phyloP scores from a whole-genome alignment of 2,888 invertebrate genomes.

The Trachelus stipa region DNA sequence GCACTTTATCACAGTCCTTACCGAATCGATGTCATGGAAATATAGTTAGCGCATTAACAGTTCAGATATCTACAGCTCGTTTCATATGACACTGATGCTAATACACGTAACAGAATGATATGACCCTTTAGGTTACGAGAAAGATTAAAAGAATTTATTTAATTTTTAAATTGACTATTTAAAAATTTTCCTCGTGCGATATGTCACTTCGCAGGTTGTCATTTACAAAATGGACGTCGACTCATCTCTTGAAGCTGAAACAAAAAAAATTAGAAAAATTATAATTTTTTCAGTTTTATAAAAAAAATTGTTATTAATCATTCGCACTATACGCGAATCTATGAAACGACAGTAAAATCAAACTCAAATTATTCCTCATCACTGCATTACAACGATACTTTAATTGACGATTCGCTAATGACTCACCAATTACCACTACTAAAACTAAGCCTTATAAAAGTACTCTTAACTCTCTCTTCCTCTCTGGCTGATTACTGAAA shows the following conservation, averaged over 20 bases:
- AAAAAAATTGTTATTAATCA: too few species aligned
- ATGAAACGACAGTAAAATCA: neutral
- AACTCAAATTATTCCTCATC: neutral
- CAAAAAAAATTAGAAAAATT: neutral
- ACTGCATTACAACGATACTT: neutral
- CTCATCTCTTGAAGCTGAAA: neutral
- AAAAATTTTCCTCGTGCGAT: neutral
- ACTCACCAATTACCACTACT: neutral
- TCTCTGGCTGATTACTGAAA: neutral
- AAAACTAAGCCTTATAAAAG: neutral
- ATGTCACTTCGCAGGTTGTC: neutral
- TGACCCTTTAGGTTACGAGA: neutral
- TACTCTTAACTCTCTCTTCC: neutral
- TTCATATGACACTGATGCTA: neutral
- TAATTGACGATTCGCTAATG: neutral
- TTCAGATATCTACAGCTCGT: neutral
- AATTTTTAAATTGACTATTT: neutral
- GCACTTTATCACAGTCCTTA: neutral
- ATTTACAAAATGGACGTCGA: neutral
- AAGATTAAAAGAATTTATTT: neutral
- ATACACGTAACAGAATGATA: neutral
- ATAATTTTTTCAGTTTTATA: neutral
- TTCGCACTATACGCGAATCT: too few species aligned
- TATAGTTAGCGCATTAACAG: neutral
- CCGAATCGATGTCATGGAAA: neutral